phyloP scores from a whole-genome alignment of 2,888 invertebrate genomes.

The Aspidapion aeneum region DNA sequence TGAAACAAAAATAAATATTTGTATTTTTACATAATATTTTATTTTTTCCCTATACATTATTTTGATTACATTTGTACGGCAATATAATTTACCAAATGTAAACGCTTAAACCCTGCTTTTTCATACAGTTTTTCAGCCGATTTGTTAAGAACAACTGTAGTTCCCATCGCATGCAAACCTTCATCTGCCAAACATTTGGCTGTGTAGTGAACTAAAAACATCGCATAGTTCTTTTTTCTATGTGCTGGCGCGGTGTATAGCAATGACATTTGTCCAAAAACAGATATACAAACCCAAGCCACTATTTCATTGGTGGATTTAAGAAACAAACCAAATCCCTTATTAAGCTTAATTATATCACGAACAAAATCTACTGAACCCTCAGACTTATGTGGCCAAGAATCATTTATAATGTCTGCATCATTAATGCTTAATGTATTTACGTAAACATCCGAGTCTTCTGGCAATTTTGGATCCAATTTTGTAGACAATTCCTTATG shows the following conservation, averaged over 20 bases:
- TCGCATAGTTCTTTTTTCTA: conserved; percentile 43
- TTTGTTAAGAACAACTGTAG: conserved; percentile 39
- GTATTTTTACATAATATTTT: too few relatives aligned
- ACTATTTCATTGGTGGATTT: conserved; percentile 40
- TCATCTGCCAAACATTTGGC: conserved; percentile 40
- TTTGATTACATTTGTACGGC: neutral
- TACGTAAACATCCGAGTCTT: conserved; percentile 37
- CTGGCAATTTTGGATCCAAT: neutral
- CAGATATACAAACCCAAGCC: conserved; percentile 43
- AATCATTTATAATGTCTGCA: conserved; percentile 32
- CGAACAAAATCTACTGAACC: conserved; percentile 38
- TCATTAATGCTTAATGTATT: conserved; percentile 33
- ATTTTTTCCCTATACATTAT: too few relatives aligned
- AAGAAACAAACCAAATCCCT: conserved; percentile 42
- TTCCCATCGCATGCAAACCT: conserved; percentile 37
- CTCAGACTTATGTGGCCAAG: conserved; percentile 41
- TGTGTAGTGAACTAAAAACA: conserved; percentile 38
- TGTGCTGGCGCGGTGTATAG: conserved; percentile 42
- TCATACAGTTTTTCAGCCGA: conserved; percentile 41
- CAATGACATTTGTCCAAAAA: conserved; percentile 40
- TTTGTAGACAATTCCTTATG: neutral
- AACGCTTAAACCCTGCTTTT: conserved; percentile 35
- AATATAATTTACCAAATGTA: neutral
- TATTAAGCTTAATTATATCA: conserved; percentile 40
- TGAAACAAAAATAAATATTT: too few relatives aligned